Evolutionary conservation across 2,797 vertebrate species (phyloP), one percentile per base, ranked within the genome.

Genomic region (Callimico goeldii): DNA sequence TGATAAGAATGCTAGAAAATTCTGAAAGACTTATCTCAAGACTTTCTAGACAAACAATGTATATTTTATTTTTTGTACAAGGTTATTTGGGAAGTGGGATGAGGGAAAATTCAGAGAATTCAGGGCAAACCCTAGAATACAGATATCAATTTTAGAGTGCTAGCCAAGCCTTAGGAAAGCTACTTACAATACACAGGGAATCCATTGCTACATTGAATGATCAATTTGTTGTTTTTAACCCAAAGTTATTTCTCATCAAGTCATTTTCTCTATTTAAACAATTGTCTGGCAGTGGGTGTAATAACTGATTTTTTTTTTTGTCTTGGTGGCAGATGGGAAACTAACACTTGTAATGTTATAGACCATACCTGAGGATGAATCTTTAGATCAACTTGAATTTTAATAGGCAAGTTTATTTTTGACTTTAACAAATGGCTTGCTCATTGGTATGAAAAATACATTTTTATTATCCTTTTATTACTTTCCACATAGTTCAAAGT

Each of bases 381-480:
- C 94, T 81, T 93, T 93, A 84, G 48, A 97, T 81, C 80, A 92
- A 77, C 24, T 93, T 88, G n/a, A 96, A 88, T 90, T 95, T 91
- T 94, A 91, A 94, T 94, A 84, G 91, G 30, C 55, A 90, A 92
- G 95, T 9, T 24, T 91, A 80, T 46, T 89, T 70, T 85, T 90
- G 41, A 57, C 50, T 92, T 94, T 96, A 91, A 93, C 79, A 95
- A 80, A 95, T 86, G 19, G 17, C 30, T 94, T 96, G 4, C 8
- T 91, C 30, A 43, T 89, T 97, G 39, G 13, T 61, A 75, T 77
- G 79, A 28, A 93, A 83, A 19, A 83, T 91, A 79, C 1, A 87
- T 43, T 93, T 90, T 88, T 95, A 91, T 91, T 94, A 88, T 81
- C 61, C 13, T 91, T 93, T 81, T 88, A 92, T 96, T 96, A 82